phyloP scores from a whole-genome alignment of 2,888 invertebrate species.

The Eupelmus urozonus region DNA sequence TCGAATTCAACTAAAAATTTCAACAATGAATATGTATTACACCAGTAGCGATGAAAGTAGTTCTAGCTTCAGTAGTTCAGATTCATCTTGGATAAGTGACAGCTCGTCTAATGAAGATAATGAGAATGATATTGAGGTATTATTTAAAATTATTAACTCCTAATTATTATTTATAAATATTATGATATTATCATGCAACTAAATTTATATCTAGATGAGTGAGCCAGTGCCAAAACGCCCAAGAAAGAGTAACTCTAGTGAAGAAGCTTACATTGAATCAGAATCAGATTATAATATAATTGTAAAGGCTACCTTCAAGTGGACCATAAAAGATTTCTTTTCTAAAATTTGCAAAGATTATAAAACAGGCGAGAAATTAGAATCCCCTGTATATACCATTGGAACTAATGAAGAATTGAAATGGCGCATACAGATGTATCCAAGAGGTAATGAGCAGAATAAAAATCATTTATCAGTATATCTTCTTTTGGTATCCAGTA shows the following conservation, averaged over 20 bases:
- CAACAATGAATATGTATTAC: too few relatives aligned
- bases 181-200: too few relatives aligned
- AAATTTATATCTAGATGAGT: too few relatives aligned
- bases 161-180: too few relatives aligned
- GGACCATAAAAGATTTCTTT: slow-evolving; percentile 21
- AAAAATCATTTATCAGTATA: slow-evolving; percentile 18
- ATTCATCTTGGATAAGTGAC: too few relatives aligned
- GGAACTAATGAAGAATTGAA: slow-evolving; percentile 27
- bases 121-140: too few relatives aligned
- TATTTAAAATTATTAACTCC: too few relatives aligned
- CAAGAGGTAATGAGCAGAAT: slow-evolving; percentile 12
- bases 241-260: background rate
- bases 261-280: background rate
- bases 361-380: slow-evolving; percentile 8
- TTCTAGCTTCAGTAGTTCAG: too few relatives aligned
- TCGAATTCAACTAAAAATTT: too few relatives aligned
- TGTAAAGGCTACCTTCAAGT: slow-evolving; percentile 15
- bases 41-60: too few relatives aligned
- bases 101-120: too few relatives aligned
- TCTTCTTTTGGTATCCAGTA: slow-evolving; percentile 12
- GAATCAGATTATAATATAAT: background rate
- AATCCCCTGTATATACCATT: slow-evolving; percentile 4
- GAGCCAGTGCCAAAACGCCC: background rate
- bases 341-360: slow-evolving; percentile 1
- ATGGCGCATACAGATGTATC: slow-evolving; percentile 29